Evolutionary conservation across 2,888 invertebrate genomes (phyloP).

Genomic region (Uropetala carovei): DNA sequence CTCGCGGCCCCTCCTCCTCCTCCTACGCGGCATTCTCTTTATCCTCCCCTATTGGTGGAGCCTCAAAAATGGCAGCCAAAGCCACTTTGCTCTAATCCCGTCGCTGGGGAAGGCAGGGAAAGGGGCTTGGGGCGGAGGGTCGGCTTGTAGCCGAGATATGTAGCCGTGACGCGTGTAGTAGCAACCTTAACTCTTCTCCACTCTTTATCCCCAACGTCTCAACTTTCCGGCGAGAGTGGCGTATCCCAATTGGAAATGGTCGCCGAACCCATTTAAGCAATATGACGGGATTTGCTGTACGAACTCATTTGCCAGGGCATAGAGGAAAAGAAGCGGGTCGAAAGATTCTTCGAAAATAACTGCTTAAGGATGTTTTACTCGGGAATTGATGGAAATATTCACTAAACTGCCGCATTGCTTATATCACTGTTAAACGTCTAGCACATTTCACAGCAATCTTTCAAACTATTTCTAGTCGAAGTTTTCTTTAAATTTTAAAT

Average conservation of each 20-base stretch:
- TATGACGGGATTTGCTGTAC: too few species aligned
- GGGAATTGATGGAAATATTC: background rate
- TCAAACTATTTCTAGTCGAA: too few species aligned
- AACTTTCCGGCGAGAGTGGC: background rate
- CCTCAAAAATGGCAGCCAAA: conserved; percentile 62
- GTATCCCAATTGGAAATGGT: conserved; percentile 10
- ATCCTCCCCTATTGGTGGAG: conserved; percentile 17
- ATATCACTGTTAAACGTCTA: too few species aligned
- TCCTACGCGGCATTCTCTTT: background rate
- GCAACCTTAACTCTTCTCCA: conserved; percentile 5
- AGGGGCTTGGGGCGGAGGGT: background rate
- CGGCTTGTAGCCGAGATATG: background rate
- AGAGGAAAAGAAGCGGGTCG: background rate
- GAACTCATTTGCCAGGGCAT: background rate
- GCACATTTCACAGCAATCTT: too few species aligned
- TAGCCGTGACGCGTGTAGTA: conserved; percentile 19
- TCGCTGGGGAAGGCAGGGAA: conserved; percentile 3
- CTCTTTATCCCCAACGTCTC: background rate
- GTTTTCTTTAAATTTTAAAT: too few species aligned
- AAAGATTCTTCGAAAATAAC: background rate
- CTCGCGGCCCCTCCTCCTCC: background rate
- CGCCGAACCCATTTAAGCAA: background rate
- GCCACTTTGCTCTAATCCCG: conserved; percentile 61
- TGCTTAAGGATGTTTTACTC: background rate
- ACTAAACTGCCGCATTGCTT: too few species aligned